Evolutionary conservation across 2,113 vertebrate species (phyloP).

Genomic region (Stercorarius parasiticus): DNA sequence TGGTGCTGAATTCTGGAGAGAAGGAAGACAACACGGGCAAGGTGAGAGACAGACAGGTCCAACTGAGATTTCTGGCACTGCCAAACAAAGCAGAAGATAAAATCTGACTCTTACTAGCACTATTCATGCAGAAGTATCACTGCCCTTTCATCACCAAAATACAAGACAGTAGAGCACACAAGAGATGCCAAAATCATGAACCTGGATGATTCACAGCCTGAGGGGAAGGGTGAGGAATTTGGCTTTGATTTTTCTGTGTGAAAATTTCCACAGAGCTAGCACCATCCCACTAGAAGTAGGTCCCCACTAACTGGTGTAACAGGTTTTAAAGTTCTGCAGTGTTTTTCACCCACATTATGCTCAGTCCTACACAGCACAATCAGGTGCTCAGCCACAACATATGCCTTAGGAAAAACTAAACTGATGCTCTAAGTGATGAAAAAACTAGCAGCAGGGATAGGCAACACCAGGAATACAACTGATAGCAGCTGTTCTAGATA

Average conservation of each 20-base stretch:
- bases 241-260: neutral
- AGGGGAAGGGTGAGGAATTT: constrained; percentile 19
- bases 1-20: neutral
- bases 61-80: neutral
- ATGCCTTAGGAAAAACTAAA: neutral
- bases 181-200: neutral
- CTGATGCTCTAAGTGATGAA: neutral
- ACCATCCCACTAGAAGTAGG: neutral
- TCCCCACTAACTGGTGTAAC: neutral
- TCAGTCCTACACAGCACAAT: neutral
- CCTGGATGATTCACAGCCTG: neutral
- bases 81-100: neutral
- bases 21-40: neutral
- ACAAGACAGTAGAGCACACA: neutral
- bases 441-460: neutral
- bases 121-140: neutral
- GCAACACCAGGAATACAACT: neutral
- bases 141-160: neutral
- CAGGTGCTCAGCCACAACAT: neutral
- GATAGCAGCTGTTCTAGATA: neutral
- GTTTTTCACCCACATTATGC: neutral
- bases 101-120: neutral
- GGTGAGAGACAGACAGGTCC: neutral
- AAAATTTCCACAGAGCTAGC: neutral
- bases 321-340: neutral